A percentile compares a stretch with the other conserved stretches of the same genome.
These are phyloP conservation scores for Scaptomyza graminum DNA, from an alignment of 1,140 invertebrate genomes.

Conservation along the genomic window DNA sequence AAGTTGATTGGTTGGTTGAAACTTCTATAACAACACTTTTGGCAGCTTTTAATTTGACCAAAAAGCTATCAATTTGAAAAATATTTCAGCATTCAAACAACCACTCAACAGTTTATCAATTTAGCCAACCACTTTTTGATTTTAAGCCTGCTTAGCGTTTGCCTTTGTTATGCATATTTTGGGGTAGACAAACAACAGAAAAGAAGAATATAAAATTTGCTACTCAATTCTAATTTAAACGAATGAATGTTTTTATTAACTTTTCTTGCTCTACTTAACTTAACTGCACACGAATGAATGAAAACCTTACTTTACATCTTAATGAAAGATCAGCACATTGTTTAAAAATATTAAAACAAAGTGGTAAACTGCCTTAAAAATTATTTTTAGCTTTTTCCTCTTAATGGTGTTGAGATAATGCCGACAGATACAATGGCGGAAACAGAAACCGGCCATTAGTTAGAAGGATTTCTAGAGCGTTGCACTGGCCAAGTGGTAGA, in stretches of 20 bases:
- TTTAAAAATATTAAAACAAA: no score
- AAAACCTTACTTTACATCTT: neutral
- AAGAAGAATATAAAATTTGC: no score
- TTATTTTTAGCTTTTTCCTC: neutral
- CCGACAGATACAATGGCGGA: neutral
- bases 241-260: no score
- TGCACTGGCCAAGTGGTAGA: neutral
- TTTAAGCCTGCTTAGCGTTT: slow-evolving; percentile 4
- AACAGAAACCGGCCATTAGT: slow-evolving; percentile 19
- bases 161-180: neutral
- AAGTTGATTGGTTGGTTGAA: neutral
- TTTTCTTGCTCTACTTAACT: no score
- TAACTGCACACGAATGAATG: neutral
- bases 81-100: neutral
- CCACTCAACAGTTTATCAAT: neutral
- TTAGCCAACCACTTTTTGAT: neutral
- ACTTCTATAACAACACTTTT: neutral
- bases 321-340: no score
- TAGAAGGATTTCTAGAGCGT: neutral
- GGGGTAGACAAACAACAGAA: neutral
- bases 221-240: no score
- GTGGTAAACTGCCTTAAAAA: no score
- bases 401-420: neutral
- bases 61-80: neutral
- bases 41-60: neutral